Evolutionary conservation across 1,140 invertebrate species (phyloP), one percentile per base, ranked within the genome.

Genomic region (Temnothorax curvispinosus): DNA sequence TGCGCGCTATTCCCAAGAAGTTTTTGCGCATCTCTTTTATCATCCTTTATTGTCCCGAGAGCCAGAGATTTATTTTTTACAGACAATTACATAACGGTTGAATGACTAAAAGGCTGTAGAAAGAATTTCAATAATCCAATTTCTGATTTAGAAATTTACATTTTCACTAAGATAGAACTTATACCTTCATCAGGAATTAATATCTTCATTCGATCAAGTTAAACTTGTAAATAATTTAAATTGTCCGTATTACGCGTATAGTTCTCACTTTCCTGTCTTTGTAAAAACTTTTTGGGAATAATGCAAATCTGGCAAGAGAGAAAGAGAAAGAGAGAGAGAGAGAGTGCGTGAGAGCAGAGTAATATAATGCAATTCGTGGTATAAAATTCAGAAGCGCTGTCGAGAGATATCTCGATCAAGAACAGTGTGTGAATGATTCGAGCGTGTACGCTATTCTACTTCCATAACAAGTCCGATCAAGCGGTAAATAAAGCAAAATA

Each of bases 401-500:
- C 65, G 78, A 82, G 47, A 21, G 11, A 7, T n/a, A 15, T 35
- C 67, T 72, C 52, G 78, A 9, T 27, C 44, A 41, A 80, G 13
- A 69, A 44, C 69, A n/a, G 41, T 74, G 52, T 58, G 80, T 58
- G 27, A 62, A 82, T 41, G 38, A 13, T 60, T 77, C 76, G 77
- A 85, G 77, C 44, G 67, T 58, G 86, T 75, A 74, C n/a, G 41
- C 52, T 91, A 38, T 84, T 86, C 75, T 82, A 90, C 52, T 62
- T 74, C 7, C 50, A 69, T 84, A 35, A 65, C 21, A 44, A 67
- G 54, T 88, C 35, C 21, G 47, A 77, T 77, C 21, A 90, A 90
- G 78, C 84, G 64, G 60, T 76, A 67, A 92, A 89, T 82, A 87
- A 76, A 84, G 77, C 78, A 92, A 88, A 88, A 71, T 89, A 88